Percentiles rank a stretch among this genome's conserved stretches.
These are phyloP conservation scores for Philypnodon macrostomus DNA, from an alignment of 2,797 vertebrate species.

Conservation along the genomic window DNA sequence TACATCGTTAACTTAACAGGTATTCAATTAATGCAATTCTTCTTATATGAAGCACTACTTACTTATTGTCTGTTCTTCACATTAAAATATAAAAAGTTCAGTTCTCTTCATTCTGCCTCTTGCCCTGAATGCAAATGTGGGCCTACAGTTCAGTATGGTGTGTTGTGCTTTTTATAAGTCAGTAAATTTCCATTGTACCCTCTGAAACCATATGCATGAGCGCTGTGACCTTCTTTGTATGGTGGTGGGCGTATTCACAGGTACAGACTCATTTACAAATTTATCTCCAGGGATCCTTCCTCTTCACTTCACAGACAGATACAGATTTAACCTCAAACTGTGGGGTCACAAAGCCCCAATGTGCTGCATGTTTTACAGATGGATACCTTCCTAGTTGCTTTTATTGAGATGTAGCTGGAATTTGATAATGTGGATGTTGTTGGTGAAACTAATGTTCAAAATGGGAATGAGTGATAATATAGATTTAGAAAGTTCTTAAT, in stretches of 20 bases:
- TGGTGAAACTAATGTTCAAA: too few relatives aligned
- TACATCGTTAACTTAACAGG: too few relatives aligned
- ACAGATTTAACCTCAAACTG: conserved; percentile 23
- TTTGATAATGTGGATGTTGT: too few relatives aligned
- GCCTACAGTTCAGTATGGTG: conserved; percentile 12
- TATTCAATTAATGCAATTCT: too few relatives aligned
- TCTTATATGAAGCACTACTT: too few relatives aligned
- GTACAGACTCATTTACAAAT: conserved; percentile 56
- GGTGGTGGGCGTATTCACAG: conserved; percentile 35
- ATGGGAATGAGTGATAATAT: too few relatives aligned
- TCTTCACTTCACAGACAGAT: conserved; percentile 29
- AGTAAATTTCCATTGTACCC: conserved; percentile 56
- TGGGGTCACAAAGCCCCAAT: neutral
- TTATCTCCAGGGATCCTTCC: conserved; percentile 26
- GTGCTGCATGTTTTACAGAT: neutral
- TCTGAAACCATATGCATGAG: conserved; percentile 41
- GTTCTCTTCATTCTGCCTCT: conserved; percentile 14
- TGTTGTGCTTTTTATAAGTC: conserved; percentile 43
- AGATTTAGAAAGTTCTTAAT: too few relatives aligned
- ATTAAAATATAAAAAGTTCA: too few relatives aligned
- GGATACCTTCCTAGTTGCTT: too few relatives aligned
- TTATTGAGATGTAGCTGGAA: too few relatives aligned
- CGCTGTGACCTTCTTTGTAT: conserved; percentile 47
- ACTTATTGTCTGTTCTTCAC: too few relatives aligned
- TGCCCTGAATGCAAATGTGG: conserved; percentile 15